Conservation (phyloP, 2,888 invertebrate genomes). For the Sylvicola cinctus region DNA sequence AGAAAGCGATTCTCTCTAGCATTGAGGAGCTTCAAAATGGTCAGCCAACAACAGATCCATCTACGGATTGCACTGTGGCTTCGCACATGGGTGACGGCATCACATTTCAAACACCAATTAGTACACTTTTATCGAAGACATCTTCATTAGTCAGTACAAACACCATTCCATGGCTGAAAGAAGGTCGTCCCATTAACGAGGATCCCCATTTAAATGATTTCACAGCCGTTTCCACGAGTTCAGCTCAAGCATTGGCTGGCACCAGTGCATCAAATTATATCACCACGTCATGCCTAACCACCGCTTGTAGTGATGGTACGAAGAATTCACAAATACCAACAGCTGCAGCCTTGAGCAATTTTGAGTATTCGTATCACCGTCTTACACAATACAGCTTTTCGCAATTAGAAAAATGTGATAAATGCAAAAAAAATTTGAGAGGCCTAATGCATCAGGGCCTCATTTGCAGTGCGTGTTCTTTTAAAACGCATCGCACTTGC, state of each 20-base stretch:
- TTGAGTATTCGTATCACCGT: constrained; percentile 14
- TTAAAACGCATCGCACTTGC: constrained; percentile 49
- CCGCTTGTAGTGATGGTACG: no score
- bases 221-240: no score
- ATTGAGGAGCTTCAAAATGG: constrained; percentile 37
- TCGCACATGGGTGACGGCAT: no score
- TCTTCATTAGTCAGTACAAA: no score
- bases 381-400: constrained; percentile 45
- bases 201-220: no score
- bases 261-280: constrained; percentile 4
- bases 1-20: constrained; percentile 42
- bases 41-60: constrained; percentile 9
- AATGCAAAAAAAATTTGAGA: constrained; percentile 48
- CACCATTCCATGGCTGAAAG: no score
- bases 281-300: constrained; percentile 8
- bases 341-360: no score
- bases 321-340: no score
- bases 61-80: background rate
- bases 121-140: no score
- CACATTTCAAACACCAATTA: no score
- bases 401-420: constrained; percentile 44
- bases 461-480: constrained; percentile 48
- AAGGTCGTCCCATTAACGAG: no score
- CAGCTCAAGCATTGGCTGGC: background rate
- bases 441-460: constrained; percentile 50